phyloP scores from a whole-genome alignment of 2,113 vertebrate genomes.

The Zosterops borbonicus region DNA sequence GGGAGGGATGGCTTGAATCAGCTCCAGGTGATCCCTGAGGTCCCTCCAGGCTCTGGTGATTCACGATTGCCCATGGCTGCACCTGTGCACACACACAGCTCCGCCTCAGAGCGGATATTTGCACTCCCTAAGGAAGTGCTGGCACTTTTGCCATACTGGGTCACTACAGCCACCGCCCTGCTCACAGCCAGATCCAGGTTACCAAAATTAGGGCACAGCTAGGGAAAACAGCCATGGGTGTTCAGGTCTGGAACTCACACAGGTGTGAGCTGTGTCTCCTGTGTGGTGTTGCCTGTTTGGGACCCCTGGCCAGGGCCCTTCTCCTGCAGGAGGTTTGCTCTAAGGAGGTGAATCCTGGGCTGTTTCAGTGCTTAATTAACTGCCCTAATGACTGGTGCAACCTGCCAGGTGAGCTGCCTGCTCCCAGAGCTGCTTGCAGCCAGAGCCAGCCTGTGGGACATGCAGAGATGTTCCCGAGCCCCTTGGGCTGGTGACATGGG shows the following conservation, averaged over 20 bases:
- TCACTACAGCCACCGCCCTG: background rate
- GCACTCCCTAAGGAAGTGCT: background rate
- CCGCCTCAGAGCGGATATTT: background rate
- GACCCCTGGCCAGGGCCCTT: background rate
- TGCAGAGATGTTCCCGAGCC: background rate
- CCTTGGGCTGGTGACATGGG: background rate
- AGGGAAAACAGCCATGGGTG: background rate
- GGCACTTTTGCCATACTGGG: background rate
- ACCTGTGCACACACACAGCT: background rate
- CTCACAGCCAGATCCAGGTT: background rate
- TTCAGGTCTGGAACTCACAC: no score
- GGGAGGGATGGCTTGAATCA: background rate
- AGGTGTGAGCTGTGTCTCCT: background rate
- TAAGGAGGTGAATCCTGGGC: background rate
- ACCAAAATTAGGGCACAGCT: background rate
- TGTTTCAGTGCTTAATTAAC: background rate
- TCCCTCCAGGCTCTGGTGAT: background rate
- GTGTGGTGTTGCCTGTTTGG: accelerated
- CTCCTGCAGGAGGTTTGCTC: background rate
- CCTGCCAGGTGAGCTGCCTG: background rate
- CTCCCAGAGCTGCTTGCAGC: background rate
- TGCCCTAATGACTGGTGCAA: background rate
- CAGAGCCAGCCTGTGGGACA: accelerated
- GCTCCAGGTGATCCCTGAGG: background rate
- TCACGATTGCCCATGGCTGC: background rate